Conservation (phyloP, 2,113 vertebrate species). For the Heterochromis multidens region DNA sequence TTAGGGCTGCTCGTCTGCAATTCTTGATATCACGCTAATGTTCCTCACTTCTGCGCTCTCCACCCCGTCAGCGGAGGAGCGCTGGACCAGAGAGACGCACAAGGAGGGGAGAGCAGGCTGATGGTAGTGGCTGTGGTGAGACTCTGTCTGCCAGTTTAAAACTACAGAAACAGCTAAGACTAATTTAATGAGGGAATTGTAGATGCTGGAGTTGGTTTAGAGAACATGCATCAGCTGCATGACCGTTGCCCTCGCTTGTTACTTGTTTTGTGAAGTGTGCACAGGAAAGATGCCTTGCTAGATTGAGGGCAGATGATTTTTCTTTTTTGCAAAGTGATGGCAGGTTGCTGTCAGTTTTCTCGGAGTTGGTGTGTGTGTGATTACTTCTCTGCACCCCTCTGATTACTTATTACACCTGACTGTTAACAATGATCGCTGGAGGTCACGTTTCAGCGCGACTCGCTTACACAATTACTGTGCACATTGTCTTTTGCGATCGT, state of each 20-base stretch:
- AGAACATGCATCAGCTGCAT: not conserved
- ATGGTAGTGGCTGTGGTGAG: slow-evolving; percentile 30
- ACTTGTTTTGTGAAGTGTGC: not conserved
- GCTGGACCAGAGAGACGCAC: slow-evolving; percentile 41
- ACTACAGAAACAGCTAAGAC: not conserved
- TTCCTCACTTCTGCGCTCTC: slow-evolving; percentile 36
- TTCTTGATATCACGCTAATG: slow-evolving; percentile 17
- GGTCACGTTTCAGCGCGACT: slow-evolving; percentile 38
- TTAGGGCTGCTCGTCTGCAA: not conserved
- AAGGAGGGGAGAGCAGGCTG: slow-evolving; percentile 41
- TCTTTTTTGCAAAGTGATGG: not conserved
- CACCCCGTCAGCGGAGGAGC: slow-evolving; percentile 48
- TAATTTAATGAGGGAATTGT: not conserved
- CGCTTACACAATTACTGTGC: slow-evolving; percentile 5
- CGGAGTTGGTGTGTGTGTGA: not conserved
- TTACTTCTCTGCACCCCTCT: not conserved
- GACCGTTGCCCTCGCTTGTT: not conserved
- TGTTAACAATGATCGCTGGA: slow-evolving; percentile 52
- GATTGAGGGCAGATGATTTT: not conserved
- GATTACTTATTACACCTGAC: slow-evolving; percentile 12
- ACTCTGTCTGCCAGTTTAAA: slow-evolving; percentile 3
- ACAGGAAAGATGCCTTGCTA: not conserved
- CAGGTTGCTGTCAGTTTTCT: not conserved
- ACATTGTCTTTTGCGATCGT: slow-evolving; percentile 11
- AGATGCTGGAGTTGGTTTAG: not conserved